Conservation (phyloP, 1,140 invertebrate genomes). For the Meloidogyne hapla region DNA sequence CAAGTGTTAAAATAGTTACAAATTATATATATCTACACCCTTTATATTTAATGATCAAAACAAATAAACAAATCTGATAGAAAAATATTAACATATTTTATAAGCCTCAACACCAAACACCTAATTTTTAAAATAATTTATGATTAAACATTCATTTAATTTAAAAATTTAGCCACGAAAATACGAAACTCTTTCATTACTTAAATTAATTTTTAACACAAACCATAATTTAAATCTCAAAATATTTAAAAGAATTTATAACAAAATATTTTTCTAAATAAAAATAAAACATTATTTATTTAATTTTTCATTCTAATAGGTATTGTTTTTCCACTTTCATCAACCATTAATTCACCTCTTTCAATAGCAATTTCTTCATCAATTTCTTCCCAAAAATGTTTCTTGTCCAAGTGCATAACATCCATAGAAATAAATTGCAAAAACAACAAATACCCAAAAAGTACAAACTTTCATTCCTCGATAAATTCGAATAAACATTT, state of each 20-base stretch:
- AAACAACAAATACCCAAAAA: slow-evolving; percentile 36
- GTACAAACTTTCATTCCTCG: slow-evolving; percentile 51
- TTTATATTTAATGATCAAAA: too few species aligned
- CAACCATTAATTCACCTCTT: slow-evolving; percentile 8
- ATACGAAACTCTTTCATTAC: too few species aligned
- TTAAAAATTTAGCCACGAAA: too few species aligned
- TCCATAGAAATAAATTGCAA: slow-evolving; percentile 60
- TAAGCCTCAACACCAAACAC: too few species aligned
- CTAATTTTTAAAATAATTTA: too few species aligned
- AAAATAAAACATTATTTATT: not conserved
- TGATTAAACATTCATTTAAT: too few species aligned
- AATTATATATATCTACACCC: too few species aligned
- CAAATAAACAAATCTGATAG: too few species aligned
- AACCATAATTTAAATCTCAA: too few species aligned
- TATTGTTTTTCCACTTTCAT: slow-evolving; percentile 10
- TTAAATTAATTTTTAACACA: too few species aligned
- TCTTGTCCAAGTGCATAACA: slow-evolving; percentile 60
- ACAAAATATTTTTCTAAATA: not conserved
- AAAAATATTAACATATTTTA: too few species aligned
- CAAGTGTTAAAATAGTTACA: too few species aligned
- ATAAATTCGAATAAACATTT: slow-evolving; percentile 61
- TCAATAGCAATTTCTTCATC: slow-evolving; percentile 61
- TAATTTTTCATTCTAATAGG: not conserved
- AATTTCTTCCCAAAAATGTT: slow-evolving; percentile 63
- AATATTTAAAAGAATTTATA: not conserved